Evolutionary conservation across 2,113 vertebrate species (phyloP).

Genomic region (Brachyistius frenatus): DNA sequence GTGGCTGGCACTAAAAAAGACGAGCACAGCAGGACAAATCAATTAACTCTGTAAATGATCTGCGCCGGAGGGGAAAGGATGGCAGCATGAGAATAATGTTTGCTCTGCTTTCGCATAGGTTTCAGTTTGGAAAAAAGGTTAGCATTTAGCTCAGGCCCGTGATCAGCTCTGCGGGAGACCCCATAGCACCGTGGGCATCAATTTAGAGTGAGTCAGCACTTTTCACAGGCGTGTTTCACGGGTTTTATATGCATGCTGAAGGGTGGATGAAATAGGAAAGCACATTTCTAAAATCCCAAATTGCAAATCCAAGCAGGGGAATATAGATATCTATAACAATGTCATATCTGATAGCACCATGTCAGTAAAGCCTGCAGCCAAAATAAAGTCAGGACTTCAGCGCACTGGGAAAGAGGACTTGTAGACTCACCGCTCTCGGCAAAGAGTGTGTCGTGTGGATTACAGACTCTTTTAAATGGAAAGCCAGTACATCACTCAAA

Average conservation of each 20-base stretch:
- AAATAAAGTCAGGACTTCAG: constrained; percentile 52
- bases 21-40: constrained; percentile 65
- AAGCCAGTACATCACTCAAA: constrained; percentile 57
- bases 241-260: constrained; percentile 42
- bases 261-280: constrained; percentile 33
- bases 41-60: constrained; percentile 71
- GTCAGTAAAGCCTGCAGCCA: constrained; percentile 43
- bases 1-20: constrained; percentile 43
- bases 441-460: constrained; percentile 42
- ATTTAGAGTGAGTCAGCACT: constrained; percentile 65
- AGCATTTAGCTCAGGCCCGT: constrained; percentile 36
- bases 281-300: constrained; percentile 34
- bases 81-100: constrained; percentile 52
- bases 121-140: constrained; percentile 28
- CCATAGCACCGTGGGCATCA: constrained; percentile 30
- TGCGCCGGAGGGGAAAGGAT: constrained; percentile 40
- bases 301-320: constrained; percentile 24
- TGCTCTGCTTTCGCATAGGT: constrained; percentile 43
- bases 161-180: constrained; percentile 37
- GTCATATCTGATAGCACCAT: constrained; percentile 48
- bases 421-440: constrained; percentile 13
- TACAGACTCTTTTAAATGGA: constrained; percentile 42
- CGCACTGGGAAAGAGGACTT: constrained; percentile 12
- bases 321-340: constrained; percentile 52
- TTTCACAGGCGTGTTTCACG: constrained; percentile 10